A percentile compares a stretch with the other conserved stretches of the same genome.
phyloP scores from a whole-genome alignment of 2,113 vertebrate species.

The Cavia aperea region DNA sequence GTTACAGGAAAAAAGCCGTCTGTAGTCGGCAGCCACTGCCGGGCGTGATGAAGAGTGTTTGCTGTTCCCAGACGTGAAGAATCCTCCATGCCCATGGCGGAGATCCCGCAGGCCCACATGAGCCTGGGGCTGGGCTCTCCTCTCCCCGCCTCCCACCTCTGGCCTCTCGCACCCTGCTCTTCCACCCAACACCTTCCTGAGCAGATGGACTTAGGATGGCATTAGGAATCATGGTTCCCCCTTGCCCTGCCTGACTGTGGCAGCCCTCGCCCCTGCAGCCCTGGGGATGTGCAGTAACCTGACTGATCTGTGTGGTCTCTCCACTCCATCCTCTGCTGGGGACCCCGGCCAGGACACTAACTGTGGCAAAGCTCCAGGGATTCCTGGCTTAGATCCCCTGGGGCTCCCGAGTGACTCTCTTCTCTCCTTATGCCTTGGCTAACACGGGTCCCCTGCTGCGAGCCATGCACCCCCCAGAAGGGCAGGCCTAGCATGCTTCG shows the following conservation, averaged over 20 bases:
- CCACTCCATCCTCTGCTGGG: not conserved
- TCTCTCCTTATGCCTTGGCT: not conserved
- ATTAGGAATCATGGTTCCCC: slow-evolving; percentile 75
- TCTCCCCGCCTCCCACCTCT: not conserved
- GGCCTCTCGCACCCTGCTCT: not conserved
- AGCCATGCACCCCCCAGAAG: fast-evolving
- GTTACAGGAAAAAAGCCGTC: slow-evolving; percentile 72
- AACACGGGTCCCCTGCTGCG: fast-evolving
- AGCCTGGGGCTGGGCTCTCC: slow-evolving; percentile 29
- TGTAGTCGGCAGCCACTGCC: slow-evolving; percentile 65
- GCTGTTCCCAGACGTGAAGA: slow-evolving; percentile 70
- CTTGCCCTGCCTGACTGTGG: slow-evolving; percentile 63
- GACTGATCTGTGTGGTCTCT: slow-evolving; percentile 69
- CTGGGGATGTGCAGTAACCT: slow-evolving; percentile 66
- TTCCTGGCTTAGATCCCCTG: not conserved
- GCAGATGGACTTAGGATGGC: slow-evolving; percentile 71
- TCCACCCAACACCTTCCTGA: slow-evolving; percentile 56
- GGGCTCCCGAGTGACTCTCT: slow-evolving; percentile 2
- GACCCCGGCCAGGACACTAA: not conserved
- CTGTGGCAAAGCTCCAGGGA: slow-evolving; percentile 9
- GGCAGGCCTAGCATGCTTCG: not conserved
- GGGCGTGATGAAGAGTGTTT: slow-evolving; percentile 73
- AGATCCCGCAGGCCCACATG: slow-evolving; percentile 40
- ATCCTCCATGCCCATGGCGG: slow-evolving; percentile 65
- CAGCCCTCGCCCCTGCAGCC: slow-evolving; percentile 41